Evolutionary conservation across 2,888 invertebrate species (phyloP).

Genomic region (Dryocosmus kuriphilus): DNA sequence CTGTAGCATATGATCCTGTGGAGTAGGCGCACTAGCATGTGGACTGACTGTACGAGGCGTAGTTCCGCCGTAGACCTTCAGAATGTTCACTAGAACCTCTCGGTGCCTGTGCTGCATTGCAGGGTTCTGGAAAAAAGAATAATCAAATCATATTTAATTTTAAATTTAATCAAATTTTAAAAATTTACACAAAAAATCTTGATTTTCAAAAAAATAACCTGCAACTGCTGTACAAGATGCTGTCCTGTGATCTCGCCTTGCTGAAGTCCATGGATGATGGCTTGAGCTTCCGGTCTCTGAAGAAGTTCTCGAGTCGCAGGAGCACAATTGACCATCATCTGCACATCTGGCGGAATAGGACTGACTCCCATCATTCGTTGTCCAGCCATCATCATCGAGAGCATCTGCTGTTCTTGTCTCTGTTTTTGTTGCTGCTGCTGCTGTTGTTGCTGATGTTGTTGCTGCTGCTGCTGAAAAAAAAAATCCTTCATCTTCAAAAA

Average conservation of each 20-base stretch:
- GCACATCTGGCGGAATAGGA: conserved; percentile 76
- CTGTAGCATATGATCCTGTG: conserved; percentile 77
- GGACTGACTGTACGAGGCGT: conserved; percentile 74
- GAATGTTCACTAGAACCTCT: conserved; percentile 84
- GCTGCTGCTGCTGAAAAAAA: conserved; percentile 68
- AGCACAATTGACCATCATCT: conserved; percentile 78
- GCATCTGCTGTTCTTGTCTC: conserved; percentile 75
- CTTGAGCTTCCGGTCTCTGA: conserved; percentile 87
- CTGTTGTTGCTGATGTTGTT: conserved; percentile 76
- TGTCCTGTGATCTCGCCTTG: conserved; percentile 88
- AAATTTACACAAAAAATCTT: too few relatives aligned
- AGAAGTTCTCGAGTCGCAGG: conserved; percentile 83
- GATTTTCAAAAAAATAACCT: conserved; percentile 66
- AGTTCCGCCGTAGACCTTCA: conserved; percentile 79
- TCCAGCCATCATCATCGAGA: conserved; percentile 82
- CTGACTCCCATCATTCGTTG: conserved; percentile 80
- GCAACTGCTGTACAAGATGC: conserved; percentile 87
- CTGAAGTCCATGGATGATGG: conserved; percentile 87
- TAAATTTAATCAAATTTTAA: not conserved
- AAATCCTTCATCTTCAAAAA: not conserved
- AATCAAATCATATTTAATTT: not conserved
- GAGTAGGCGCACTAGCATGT: conserved; percentile 76
- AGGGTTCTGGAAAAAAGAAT: conserved; percentile 79
- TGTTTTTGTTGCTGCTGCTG: conserved; percentile 72
- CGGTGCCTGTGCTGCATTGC: conserved; percentile 86